These are phyloP conservation scores for Cryptosula pallasiana DNA, from an alignment of 2,888 invertebrate genomes.

Conservation along the genomic window DNA sequence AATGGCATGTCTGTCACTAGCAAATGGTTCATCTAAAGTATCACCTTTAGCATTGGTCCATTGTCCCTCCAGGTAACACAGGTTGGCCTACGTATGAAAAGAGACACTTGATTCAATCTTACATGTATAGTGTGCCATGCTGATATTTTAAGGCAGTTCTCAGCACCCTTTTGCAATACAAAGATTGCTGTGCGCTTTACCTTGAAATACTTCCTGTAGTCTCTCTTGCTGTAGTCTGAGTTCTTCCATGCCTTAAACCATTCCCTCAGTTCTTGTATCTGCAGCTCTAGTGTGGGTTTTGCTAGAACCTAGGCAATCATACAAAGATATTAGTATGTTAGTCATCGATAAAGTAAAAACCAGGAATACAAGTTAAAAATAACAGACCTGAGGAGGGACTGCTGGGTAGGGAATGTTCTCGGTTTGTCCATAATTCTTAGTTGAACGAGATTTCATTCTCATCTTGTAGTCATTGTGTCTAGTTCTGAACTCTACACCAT, in stretches of 20 bases:
- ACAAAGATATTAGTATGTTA: too few species aligned
- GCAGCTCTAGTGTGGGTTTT: slow-evolving; percentile 33
- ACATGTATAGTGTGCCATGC: too few species aligned
- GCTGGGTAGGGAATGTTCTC: slow-evolving; percentile 34
- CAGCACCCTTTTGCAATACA: too few species aligned
- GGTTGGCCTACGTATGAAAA: slow-evolving; percentile 14
- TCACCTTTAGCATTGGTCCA: slow-evolving; percentile 33
- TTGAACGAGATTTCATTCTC: slow-evolving; percentile 31
- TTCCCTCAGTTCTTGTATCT: slow-evolving; percentile 34
- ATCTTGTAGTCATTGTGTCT: slow-evolving; percentile 45
- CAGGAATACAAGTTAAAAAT: too few species aligned
- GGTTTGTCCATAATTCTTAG: slow-evolving; percentile 29
- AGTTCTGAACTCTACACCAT: slow-evolving; percentile 41
- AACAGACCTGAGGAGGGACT: slow-evolving; percentile 33
- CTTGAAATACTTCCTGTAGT: slow-evolving; percentile 33
- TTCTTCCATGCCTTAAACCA: slow-evolving; percentile 33
- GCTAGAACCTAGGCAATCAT: slow-evolving; percentile 11
- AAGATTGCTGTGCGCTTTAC: too few species aligned
- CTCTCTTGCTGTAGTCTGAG: slow-evolving; percentile 30
- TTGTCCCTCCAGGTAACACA: slow-evolving; percentile 34
- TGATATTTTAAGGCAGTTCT: too few species aligned
- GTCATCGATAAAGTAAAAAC: too few species aligned
- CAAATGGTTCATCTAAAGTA: slow-evolving; percentile 38
- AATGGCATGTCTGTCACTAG: slow-evolving; percentile 40
- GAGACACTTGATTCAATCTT: too few species aligned